Evolutionary conservation across 2,797 vertebrate genomes (phyloP).

Genomic region (Pangasius mekongensis): DNA sequence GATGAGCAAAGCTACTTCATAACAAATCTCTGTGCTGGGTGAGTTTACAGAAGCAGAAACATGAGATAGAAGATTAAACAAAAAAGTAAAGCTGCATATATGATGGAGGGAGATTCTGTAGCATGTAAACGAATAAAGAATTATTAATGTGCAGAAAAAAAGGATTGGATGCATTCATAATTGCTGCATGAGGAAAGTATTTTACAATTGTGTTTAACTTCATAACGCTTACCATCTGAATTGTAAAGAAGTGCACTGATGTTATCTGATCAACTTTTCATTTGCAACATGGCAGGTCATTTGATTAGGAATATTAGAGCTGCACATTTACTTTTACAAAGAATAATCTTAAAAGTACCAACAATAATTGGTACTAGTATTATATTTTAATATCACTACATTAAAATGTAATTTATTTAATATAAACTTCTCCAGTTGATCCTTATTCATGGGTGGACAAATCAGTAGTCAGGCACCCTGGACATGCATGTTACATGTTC

Average conservation of each 20-base stretch:
- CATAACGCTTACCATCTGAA: not conserved
- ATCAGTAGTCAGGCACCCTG: too few species aligned
- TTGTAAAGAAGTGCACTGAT: not conserved
- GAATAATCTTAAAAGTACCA: not conserved
- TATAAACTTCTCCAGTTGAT: too few species aligned
- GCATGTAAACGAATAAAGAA: not conserved
- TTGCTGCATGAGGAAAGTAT: not conserved
- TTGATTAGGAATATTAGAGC: not conserved
- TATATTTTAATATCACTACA: too few species aligned
- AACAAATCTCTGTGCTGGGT: slow-evolving; percentile 33
- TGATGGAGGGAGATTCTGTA: not conserved
- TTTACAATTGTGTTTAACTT: not conserved
- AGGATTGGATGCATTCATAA: not conserved
- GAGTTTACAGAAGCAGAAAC: slow-evolving; percentile 1
- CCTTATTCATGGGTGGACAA: too few species aligned
- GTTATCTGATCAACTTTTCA: not conserved
- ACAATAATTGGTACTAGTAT: too few species aligned
- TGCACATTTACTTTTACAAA: not conserved
- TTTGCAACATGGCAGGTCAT: not conserved
- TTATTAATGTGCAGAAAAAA: not conserved
- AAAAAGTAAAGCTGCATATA: not conserved
- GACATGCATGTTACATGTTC: too few species aligned
- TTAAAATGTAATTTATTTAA: too few species aligned
- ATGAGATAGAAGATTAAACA: slow-evolving; percentile 20
- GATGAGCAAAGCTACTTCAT: slow-evolving; percentile 47